Evolutionary conservation across 2,797 vertebrate species (phyloP).

Genomic region (Poecilia picta): DNA sequence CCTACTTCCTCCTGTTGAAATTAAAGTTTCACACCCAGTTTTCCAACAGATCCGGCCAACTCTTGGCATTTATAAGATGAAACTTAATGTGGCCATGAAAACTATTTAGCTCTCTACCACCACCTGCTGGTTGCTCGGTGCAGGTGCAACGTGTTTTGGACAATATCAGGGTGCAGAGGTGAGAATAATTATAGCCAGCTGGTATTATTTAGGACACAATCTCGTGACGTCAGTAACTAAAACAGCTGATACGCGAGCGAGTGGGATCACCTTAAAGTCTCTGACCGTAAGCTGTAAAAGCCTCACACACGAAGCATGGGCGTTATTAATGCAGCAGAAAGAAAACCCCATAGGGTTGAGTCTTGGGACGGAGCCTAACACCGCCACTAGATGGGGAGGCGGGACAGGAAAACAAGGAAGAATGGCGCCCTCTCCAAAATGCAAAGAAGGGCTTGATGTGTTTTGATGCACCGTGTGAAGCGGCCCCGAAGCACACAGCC

Average conservation of each 20-base stretch:
- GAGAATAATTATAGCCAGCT: constrained; percentile 11
- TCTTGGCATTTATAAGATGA: not conserved
- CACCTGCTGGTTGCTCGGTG: constrained; percentile 44
- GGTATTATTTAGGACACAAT: constrained; percentile 2
- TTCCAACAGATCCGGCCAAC: not conserved
- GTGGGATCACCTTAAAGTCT: not conserved
- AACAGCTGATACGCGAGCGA: not conserved
- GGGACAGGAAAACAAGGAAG: constrained; percentile 8
- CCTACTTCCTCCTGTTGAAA: not conserved
- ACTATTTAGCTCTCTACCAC: constrained; percentile 25
- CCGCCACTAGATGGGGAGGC: constrained; percentile 65
- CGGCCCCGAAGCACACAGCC: constrained; percentile 32
- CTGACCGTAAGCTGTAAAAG: not conserved
- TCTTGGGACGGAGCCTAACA: not conserved
- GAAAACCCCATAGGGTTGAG: not conserved
- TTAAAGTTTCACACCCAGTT: not conserved
- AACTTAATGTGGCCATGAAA: not conserved
- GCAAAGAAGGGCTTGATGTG: constrained; percentile 12
- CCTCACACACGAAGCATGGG: not conserved
- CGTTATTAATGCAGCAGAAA: constrained; percentile 33
- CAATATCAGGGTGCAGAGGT: constrained; percentile 27
- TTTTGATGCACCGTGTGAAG: constrained; percentile 20
- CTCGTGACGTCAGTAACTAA: not conserved
- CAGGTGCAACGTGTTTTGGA: constrained; percentile 47
- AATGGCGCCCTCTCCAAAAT: constrained; percentile 32